phyloP scores from a whole-genome alignment of 2,888 invertebrate genomes.

The Neoscelio sp. region DNA sequence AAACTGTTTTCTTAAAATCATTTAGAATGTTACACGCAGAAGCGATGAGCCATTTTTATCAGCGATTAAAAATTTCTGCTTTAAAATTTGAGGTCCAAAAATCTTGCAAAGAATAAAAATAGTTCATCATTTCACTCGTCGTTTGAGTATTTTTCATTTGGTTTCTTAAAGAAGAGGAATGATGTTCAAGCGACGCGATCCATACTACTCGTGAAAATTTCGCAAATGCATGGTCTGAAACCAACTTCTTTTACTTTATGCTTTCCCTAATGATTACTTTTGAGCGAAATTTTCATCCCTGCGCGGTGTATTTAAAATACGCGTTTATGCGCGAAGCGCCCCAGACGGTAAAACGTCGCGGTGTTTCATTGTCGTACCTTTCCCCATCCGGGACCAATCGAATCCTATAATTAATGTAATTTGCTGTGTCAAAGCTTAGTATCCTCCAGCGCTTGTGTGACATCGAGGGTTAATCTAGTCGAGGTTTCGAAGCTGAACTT shows the following conservation, averaged over 20 bases:
- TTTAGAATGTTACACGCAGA: conserved; percentile 61
- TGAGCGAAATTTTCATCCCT: conserved; percentile 32
- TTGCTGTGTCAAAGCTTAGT: conserved; percentile 61
- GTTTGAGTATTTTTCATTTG: too few relatives aligned
- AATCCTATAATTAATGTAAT: conserved; percentile 20
- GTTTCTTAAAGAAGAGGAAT: conserved; percentile 75
- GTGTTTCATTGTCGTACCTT: not conserved
- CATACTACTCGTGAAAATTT: conserved; percentile 1
- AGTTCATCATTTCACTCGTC: too few relatives aligned
- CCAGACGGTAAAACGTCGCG: conserved; percentile 10
- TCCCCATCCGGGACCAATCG: not conserved
- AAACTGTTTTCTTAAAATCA: conserved; percentile 54
- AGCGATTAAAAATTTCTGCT: too few relatives aligned
- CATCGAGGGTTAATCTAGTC: conserved; percentile 34
- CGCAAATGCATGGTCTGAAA: not conserved
- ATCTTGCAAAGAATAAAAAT: conserved; percentile 62
- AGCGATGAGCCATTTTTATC: conserved; percentile 69
- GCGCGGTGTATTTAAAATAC: conserved; percentile 24
- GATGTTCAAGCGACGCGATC: conserved; percentile 67
- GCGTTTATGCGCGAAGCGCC: conserved; percentile 36
- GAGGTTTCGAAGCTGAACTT: conserved; percentile 8
- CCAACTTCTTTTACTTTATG: not conserved
- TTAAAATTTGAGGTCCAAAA: too few relatives aligned
- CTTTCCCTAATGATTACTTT: too few relatives aligned
- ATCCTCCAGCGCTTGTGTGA: conserved; percentile 60